These are phyloP conservation scores for Halichondria panicea DNA, from an alignment of 37 sponge, comb jelly and placozoan species.

Conservation along the genomic window DNA sequence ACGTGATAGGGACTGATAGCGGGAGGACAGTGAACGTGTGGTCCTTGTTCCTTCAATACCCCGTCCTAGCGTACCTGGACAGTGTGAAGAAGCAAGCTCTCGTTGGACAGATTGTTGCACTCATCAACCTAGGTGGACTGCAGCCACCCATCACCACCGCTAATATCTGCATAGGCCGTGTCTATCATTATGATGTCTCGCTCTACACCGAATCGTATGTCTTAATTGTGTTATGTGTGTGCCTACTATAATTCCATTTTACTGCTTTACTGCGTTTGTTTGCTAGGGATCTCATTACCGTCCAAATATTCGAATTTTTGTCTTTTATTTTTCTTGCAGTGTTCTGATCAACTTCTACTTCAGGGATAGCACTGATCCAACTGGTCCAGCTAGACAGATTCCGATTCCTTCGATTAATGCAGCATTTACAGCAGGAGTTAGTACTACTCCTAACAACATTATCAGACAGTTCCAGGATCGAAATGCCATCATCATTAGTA, in stretches of 20 bases:
- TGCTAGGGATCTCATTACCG: neutral
- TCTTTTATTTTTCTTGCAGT: neutral
- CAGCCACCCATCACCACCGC: neutral
- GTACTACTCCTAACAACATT: neutral
- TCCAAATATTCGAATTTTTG: neutral
- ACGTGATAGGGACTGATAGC: neutral
- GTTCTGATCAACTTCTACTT: slow-evolving; percentile 32
- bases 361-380: neutral
- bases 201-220: slow-evolving; percentile 65
- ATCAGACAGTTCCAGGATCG: neutral
- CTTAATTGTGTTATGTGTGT: neutral
- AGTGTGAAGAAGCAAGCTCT: slow-evolving; percentile 24
- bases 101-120: neutral
- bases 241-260: too few relatives aligned
- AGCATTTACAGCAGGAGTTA: neutral
- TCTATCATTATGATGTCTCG: slow-evolving; percentile 14
- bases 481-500: slow-evolving; percentile 1
- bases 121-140: neutral
- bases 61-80: slow-evolving; percentile 62
- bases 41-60: slow-evolving; percentile 63
- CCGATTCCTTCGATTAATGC: neutral
- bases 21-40: neutral
- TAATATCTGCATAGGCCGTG: slow-evolving; percentile 40
- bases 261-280: too few relatives aligned
- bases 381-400: neutral